Base-by-base conservation (phyloP, 92 coral and sea anemone species). In the Phenganax subtilis region DNA sequence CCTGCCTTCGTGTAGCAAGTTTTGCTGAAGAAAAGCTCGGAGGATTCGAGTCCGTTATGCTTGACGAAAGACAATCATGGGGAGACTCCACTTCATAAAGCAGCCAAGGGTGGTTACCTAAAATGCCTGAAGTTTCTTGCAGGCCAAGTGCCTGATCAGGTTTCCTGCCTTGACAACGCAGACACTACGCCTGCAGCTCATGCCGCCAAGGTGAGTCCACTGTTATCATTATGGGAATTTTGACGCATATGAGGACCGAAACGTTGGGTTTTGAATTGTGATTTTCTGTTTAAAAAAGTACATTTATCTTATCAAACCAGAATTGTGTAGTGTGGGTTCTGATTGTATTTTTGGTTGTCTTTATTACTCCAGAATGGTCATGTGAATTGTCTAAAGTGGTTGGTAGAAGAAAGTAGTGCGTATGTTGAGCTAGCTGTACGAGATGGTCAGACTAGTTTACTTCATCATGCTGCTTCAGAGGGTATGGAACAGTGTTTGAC, bases 81-180 rank as follows among this genome's bases (percentile, higher is more conserved):
- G 6, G 88, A 92, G 83, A 96, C 99, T 12, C 92, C 97, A 4
- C 73, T 96, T 3, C 99, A 96, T 68, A 92, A 85, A 87, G 86
- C 96, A 7, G 96, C 99, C 20, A 86, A 90, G 80, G 77, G 81
- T 51, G 99, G 97, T n/a, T 82, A 83, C 77, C 88, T 96, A 31
- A 87, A 86, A 14, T 92, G 96, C 67, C 87, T 96, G 72, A 88
- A 85, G 84, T 96, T 97, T 93, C 90, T 96, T 8, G 97, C 88
- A 1, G 80, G 77, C 30, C 84, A 81, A 61, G 87, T 91, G 16
- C 93, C 97, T 3, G 91, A 89, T 55, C 81, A 90, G 25, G 86
- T 89, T 57, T 77, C 91, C 53, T 73, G 86, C 71, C 84, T 92
- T 12, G 85, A 86, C n/a, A 92, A 96, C 88, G 76, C 86, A 66